Percentiles rank a stretch among this genome's conserved stretches.
Conservation (phyloP, 2,888 invertebrate genomes). For the Lasioglossum leucozonium region DNA sequence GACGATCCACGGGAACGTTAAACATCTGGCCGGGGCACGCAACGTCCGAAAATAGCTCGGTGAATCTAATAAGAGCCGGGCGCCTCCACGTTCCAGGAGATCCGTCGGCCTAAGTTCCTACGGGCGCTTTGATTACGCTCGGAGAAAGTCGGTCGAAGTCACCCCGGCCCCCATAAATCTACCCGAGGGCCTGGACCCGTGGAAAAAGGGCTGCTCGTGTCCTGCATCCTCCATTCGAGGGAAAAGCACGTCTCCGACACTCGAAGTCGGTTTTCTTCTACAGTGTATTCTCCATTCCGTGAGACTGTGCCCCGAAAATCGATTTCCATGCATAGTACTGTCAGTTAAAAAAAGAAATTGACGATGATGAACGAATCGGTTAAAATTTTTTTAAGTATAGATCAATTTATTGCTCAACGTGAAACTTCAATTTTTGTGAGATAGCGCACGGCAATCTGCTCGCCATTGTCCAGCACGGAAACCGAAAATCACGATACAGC, state of each 20-base stretch:
- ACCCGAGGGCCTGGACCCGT: neutral
- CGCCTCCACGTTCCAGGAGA: conserved; percentile 36
- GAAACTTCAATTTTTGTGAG: neutral
- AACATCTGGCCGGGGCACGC: conserved; percentile 50
- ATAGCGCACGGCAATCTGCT: neutral
- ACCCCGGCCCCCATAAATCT: conserved; percentile 29
- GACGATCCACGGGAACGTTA: conserved; percentile 41
- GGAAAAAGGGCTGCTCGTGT: neutral
- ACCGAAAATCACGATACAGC: conserved; percentile 15
- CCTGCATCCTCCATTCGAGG: neutral
- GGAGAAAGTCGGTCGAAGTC: conserved; percentile 6
- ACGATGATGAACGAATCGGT: too few relatives aligned
- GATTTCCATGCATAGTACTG: neutral
- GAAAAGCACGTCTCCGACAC: neutral
- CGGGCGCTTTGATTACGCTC: conserved; percentile 40
- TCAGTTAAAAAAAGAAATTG: neutral
- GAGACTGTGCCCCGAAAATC: neutral
- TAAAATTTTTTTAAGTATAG: too few relatives aligned
- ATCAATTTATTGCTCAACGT: too few relatives aligned
- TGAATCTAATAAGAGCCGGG: conserved; percentile 44
- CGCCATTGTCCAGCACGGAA: neutral
- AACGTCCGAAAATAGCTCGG: conserved; percentile 53
- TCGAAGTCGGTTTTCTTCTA: conserved; percentile 11
- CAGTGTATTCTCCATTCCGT: neutral
- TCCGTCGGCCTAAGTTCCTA: conserved; percentile 7